These are phyloP conservation scores for Microctenopoma steveboyesi DNA, from an alignment of 2,797 vertebrate genomes.

Conservation along the genomic window DNA sequence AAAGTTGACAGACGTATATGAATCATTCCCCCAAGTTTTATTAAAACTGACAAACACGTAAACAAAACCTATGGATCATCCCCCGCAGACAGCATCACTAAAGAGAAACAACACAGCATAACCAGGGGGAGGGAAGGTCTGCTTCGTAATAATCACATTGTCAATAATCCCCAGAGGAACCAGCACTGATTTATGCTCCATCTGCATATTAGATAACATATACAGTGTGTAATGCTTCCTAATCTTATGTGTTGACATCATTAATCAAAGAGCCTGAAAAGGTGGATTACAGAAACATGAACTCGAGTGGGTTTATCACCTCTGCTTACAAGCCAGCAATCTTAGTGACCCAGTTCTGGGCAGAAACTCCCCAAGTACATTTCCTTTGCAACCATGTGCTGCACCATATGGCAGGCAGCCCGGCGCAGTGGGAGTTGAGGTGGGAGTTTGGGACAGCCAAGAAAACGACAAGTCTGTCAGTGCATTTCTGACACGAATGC, in stretches of 20 bases:
- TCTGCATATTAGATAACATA: constrained; percentile 10
- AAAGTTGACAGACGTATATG: constrained; percentile 2
- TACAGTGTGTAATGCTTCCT: constrained; percentile 2
- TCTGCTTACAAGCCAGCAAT: constrained; percentile 24
- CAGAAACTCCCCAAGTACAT: constrained; percentile 57
- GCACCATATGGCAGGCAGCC: constrained; percentile 64
- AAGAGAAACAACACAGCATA: constrained; percentile 26
- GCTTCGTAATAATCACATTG: constrained; percentile 25
- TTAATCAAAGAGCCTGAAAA: constrained; percentile 11
- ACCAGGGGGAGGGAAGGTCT: constrained; percentile 36
- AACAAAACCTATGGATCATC: constrained; percentile 39
- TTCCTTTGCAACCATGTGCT: constrained; percentile 44
- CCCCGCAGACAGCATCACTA: background rate
- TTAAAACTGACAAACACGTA: constrained; percentile 43
- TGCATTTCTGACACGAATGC: constrained; percentile 26
- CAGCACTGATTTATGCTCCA: background rate
- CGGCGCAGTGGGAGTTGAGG: constrained; percentile 54
- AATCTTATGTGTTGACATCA: constrained; percentile 10
- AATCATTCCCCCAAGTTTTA: constrained; percentile 50
- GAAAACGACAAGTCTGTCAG: constrained; percentile 48
- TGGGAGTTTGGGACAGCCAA: constrained; percentile 60
- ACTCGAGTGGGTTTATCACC: constrained; percentile 19
- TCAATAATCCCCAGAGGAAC: constrained; percentile 29
- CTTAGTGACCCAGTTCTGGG: constrained; percentile 66
- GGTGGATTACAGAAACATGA: background rate